Evolutionary conservation across 2,888 invertebrate species (phyloP).

Genomic region (Hemaris fuciformis): DNA sequence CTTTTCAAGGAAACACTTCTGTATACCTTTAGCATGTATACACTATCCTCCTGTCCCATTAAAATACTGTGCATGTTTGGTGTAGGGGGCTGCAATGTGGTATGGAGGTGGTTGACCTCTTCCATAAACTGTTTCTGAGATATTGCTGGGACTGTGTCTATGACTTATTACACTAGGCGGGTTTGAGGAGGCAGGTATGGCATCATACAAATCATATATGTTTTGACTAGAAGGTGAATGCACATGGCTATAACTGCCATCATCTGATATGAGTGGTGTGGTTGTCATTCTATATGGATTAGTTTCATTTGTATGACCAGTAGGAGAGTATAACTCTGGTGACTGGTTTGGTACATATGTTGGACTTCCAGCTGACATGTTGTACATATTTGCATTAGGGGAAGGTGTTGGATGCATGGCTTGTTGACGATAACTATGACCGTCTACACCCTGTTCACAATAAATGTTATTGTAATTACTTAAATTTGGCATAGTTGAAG

Average conservation of each 20-base stretch:
- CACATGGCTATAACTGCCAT: constrained; percentile 73
- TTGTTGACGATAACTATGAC: constrained; percentile 52
- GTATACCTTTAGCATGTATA: constrained; percentile 41
- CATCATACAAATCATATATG: constrained; percentile 75
- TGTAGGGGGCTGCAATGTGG: constrained; percentile 91
- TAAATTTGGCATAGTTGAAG: constrained; percentile 77
- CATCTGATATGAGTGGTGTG: constrained; percentile 73
- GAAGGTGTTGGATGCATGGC: constrained; percentile 53
- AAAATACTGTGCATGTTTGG: constrained; percentile 88
- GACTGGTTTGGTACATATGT: constrained; percentile 73
- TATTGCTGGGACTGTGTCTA: constrained; percentile 65
- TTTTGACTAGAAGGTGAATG: constrained; percentile 72
- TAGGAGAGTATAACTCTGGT: constrained; percentile 74
- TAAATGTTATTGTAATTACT: constrained; percentile 67
- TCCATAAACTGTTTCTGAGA: constrained; percentile 61
- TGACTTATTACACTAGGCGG: constrained; percentile 65
- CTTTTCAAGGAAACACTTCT: constrained; percentile 37
- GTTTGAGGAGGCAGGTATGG: constrained; percentile 66
- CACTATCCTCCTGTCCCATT: constrained; percentile 78
- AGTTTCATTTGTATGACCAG: constrained; percentile 74
- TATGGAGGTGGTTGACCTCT: constrained; percentile 88
- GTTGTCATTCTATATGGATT: constrained; percentile 78
- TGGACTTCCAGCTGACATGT: constrained; percentile 62
- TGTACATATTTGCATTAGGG: constrained; percentile 67
- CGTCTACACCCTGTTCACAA: constrained; percentile 48